Conservation (phyloP, 2,888 invertebrate species). For the Noctua janthe region DNA sequence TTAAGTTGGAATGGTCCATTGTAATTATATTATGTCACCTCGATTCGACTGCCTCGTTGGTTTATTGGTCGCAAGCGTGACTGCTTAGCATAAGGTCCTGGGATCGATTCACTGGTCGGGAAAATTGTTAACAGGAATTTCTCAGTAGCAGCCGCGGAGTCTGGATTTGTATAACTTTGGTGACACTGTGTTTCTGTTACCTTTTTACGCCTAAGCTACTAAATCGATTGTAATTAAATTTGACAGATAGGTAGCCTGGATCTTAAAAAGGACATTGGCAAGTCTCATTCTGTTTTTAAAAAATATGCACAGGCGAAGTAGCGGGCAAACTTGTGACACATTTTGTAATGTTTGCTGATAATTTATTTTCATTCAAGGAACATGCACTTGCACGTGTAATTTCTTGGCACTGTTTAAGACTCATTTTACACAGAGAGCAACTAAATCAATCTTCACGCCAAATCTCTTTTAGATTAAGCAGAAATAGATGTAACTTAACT, state of each 20-base stretch:
- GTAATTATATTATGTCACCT: too few relatives aligned
- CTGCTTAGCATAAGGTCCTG: too few relatives aligned
- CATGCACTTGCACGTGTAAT: slow-evolving; percentile 34
- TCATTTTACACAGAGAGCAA: slow-evolving; percentile 46
- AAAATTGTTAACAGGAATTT: too few relatives aligned
- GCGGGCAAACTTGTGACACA: neutral
- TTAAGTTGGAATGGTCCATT: neutral
- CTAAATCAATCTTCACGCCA: slow-evolving; percentile 56
- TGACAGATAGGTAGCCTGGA: neutral
- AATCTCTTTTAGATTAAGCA: slow-evolving; percentile 59
- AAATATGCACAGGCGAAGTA: neutral
- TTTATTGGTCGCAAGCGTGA: too few relatives aligned
- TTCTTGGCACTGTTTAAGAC: slow-evolving; percentile 54
- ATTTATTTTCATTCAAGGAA: neutral
- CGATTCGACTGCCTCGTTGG: too few relatives aligned
- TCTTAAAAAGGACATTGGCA: neutral
- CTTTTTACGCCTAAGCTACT: neutral
- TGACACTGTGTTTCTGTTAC: neutral
- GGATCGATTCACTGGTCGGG: too few relatives aligned
- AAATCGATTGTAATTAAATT: neutral
- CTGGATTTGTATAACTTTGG: too few relatives aligned
- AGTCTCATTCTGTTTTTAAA: neutral
- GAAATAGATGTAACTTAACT: slow-evolving; percentile 27
- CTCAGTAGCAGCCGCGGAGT: too few relatives aligned
- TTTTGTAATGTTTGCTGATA: neutral